Percentiles rank a stretch among this genome's conserved stretches.
Conservation (phyloP, 1,140 invertebrate species). For the Drosophila parabipectinata region DNA sequence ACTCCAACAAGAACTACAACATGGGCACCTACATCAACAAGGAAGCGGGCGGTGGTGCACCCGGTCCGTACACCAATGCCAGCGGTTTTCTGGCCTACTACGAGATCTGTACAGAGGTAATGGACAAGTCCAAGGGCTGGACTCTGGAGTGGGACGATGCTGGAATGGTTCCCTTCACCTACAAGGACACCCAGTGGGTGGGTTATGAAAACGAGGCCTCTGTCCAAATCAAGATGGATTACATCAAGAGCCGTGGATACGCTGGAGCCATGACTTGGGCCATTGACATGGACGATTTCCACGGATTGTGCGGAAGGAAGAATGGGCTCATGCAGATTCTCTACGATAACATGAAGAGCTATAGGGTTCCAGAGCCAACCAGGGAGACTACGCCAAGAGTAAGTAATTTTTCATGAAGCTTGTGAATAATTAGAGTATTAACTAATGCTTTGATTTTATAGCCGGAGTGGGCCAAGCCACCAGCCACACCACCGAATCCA, state of each 20-base stretch:
- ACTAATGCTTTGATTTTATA: slow-evolving; percentile 71
- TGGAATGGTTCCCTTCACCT: slow-evolving; percentile 93
- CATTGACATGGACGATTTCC: slow-evolving; percentile 94
- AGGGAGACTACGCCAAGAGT: slow-evolving; percentile 88
- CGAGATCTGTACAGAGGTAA: slow-evolving; percentile 92
- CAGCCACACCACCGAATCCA: slow-evolving; percentile 86
- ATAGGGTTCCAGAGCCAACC: slow-evolving; percentile 89
- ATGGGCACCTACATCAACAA: slow-evolving; percentile 94
- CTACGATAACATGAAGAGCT: slow-evolving; percentile 89
- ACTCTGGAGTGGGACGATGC: slow-evolving; percentile 92
- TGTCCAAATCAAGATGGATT: slow-evolving; percentile 94
- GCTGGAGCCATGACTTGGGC: slow-evolving; percentile 95
- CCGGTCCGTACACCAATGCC: slow-evolving; percentile 93
- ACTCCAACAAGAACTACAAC: slow-evolving; percentile 92
- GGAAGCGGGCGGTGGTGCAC: slow-evolving; percentile 92
- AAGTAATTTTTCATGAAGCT: slow-evolving; percentile 84
- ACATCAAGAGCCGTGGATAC: slow-evolving; percentile 91
- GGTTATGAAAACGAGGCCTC: slow-evolving; percentile 90
- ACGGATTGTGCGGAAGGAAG: slow-evolving; percentile 89
- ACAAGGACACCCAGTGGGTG: slow-evolving; percentile 95
- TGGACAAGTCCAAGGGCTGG: slow-evolving; percentile 89
- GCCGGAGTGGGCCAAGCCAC: slow-evolving; percentile 89
- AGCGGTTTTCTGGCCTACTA: slow-evolving; percentile 95
- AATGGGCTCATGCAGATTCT: slow-evolving; percentile 90
- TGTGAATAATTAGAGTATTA: slow-evolving; percentile 1